A percentile compares a stretch with the other conserved stretches of the same genome.
These are phyloP conservation scores for Xanthia icteritia DNA, from an alignment of 2,888 invertebrate species.

Conservation along the genomic window DNA sequence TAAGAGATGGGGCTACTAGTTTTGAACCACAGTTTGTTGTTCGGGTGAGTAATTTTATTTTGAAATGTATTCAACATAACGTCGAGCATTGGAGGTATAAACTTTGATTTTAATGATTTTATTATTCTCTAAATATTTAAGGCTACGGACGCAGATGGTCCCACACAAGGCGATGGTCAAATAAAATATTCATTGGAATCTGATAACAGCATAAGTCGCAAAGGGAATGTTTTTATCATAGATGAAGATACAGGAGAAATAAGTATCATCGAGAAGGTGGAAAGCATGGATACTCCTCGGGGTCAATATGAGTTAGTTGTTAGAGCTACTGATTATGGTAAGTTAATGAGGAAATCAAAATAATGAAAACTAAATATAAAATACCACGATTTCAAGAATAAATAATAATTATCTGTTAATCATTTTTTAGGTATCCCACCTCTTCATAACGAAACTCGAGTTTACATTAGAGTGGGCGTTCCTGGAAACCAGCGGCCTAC, in stretches of 20 bases:
- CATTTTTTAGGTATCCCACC: slow-evolving; percentile 90
- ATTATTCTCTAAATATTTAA: slow-evolving; percentile 66
- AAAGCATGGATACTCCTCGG: slow-evolving; percentile 93
- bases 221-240: slow-evolving; percentile 92
- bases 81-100: not conserved
- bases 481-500: slow-evolving; percentile 95
- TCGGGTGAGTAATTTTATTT: slow-evolving; percentile 83
- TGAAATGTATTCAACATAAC: not conserved
- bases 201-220: slow-evolving; percentile 92
- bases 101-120: not conserved
- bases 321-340: slow-evolving; percentile 93
- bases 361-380: too few species aligned
- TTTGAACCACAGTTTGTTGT: slow-evolving; percentile 95
- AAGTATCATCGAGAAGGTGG: slow-evolving; percentile 91
- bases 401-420: not conserved
- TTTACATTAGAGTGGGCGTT: slow-evolving; percentile 94
- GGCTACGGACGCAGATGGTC: slow-evolving; percentile 94
- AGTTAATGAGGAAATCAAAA: not conserved
- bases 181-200: slow-evolving; percentile 92
- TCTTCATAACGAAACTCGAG: slow-evolving; percentile 91
- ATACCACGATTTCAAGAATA: not conserved
- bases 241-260: slow-evolving; percentile 93
- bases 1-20: slow-evolving; percentile 93
- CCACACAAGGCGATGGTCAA: slow-evolving; percentile 92
- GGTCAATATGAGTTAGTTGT: slow-evolving; percentile 93